Conservation (phyloP, 2,888 invertebrate genomes). For the Choreutis nemorana region DNA sequence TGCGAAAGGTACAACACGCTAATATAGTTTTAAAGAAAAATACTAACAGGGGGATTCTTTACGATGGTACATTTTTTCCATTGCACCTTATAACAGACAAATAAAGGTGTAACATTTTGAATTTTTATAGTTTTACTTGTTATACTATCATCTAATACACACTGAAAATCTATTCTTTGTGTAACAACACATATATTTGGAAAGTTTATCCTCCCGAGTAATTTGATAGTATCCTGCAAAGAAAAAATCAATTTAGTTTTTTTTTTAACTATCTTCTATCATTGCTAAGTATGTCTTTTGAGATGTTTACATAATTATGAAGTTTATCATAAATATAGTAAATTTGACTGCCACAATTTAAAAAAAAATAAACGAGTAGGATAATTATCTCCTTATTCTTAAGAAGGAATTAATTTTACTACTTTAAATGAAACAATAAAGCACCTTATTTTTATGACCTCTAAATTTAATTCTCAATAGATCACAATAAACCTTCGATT, state of each 20-base stretch:
- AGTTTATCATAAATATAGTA: too few relatives aligned
- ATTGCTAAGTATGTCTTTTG: background rate
- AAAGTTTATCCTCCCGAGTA: conserved; percentile 72
- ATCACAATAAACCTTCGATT: conserved; percentile 45
- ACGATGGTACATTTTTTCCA: conserved; percentile 38
- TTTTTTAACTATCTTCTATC: background rate
- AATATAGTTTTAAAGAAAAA: too few relatives aligned
- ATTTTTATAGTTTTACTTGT: conserved; percentile 45
- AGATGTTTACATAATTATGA: conserved; percentile 1
- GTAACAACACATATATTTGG: conserved; percentile 70
- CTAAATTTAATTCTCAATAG: conserved; percentile 45
- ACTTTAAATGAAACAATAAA: conserved; percentile 1
- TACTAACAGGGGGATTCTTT: conserved; percentile 20
- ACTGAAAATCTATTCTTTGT: conserved; percentile 67
- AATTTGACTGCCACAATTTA: too few relatives aligned
- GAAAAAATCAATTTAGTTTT: conserved; percentile 3
- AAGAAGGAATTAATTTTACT: too few relatives aligned
- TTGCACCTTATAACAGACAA: conserved; percentile 43
- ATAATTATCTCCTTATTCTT: too few relatives aligned
- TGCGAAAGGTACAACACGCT: too few relatives aligned
- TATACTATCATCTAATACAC: conserved; percentile 51
- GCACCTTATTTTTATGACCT: conserved; percentile 52
- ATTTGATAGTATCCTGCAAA: conserved; percentile 69
- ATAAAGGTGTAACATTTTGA: conserved; percentile 45
- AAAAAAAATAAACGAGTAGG: too few relatives aligned